Base-by-base conservation (phyloP, 2,113 vertebrate genomes). In the Plotosus lineatus region DNA sequence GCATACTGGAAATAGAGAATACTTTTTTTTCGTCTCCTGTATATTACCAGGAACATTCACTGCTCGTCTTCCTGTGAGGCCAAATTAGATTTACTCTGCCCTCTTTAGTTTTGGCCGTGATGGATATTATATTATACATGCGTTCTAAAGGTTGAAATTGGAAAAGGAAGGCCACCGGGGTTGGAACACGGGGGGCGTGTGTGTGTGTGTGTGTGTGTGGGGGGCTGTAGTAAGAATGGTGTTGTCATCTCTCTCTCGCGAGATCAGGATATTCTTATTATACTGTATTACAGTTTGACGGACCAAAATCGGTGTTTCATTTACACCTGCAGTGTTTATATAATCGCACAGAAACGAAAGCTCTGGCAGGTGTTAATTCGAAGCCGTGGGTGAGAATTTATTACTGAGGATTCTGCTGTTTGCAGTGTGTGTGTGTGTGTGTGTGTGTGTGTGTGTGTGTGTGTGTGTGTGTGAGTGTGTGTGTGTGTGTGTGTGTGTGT, bases 71-170 rank as follows among this genome's bases (percentile, higher is more conserved):
- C 86, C 82, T 89, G 82, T 85, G 77, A 63, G 80, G 82, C 82
- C 86, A 87, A 87, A 90, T 90, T 88, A 84, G 81, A 89, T 91
- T 88, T 87, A 79, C 85, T 82, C 75, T 75, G 87, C 85, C 75
- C 87, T 82, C 83, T 86, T 88, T 82, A 77, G 79, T 77, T 83
- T 87, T 66, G 79, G 87, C 85, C 81, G 73, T 88, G 81, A 85
- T 88, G 85, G 79, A 86, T 87, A 84, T 88, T 83, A 82, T 84
- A 87, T 86, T 85, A 84, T 85, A 72, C 85, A 76, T 82, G 82
- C 76, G 83, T 85, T 80, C 81, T 75, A 81, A 75, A 85, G 84
- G 76, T 71, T 60, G 75, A 75, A 87, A 83, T 83, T 80, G 79
- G 83, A 79, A 86, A 80, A 82, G 19, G 44, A 77, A 81, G 82